Percentiles rank a stretch among this genome's conserved stretches.
Evolutionary conservation across 2,888 invertebrate species (phyloP).

Genomic region (Dorcus hopei): DNA sequence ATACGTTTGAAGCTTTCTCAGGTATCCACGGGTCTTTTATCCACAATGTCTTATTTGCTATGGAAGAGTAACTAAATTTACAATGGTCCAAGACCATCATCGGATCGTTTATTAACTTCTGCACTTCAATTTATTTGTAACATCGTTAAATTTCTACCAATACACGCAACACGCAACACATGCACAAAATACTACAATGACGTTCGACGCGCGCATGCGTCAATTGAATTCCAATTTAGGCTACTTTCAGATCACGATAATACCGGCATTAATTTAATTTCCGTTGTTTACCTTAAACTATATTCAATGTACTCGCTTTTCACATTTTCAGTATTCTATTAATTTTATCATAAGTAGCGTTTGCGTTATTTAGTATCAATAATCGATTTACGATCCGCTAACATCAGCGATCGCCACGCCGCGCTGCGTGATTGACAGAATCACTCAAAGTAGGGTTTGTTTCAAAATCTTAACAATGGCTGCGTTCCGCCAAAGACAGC

Average conservation of each 20-base stretch:
- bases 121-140: conserved; percentile 41
- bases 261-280: not conserved
- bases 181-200: conserved; percentile 32
- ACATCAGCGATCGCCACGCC: no score
- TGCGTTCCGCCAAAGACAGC: no score
- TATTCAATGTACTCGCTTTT: not conserved
- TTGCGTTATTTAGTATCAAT: no score
- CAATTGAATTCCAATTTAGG: not conserved
- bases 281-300: not conserved
- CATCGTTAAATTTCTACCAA: conserved; percentile 27
- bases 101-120: conserved; percentile 45
- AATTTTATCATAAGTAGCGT: no score
- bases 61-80: conserved; percentile 46
- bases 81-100: conserved; percentile 53
- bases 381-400: no score
- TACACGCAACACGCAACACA: conserved; percentile 38
- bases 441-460: no score
- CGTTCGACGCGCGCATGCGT: conserved; percentile 16
- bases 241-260: no score
- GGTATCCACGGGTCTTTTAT: conserved; percentile 68
- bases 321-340: no score
- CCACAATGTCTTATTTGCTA: conserved; percentile 47
- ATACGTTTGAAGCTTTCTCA: conserved; percentile 88
- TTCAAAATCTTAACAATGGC: no score
- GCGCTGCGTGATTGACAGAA: no score